Evolutionary conservation across 2,888 invertebrate genomes (phyloP).

Genomic region (Aphodius granarius): DNA sequence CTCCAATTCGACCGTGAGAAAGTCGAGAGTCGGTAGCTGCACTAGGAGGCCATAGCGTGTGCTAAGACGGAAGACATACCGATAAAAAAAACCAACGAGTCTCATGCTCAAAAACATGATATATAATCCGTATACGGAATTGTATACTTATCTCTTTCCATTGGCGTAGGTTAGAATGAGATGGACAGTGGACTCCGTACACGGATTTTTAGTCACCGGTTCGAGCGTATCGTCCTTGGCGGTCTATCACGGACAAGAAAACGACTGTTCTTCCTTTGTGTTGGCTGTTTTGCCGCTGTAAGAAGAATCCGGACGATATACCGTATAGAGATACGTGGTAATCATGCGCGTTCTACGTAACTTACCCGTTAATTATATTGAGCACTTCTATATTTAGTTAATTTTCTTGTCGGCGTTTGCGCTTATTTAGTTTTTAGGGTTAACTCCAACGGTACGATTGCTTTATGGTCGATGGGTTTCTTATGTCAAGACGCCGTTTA

Average conservation of each 20-base stretch:
- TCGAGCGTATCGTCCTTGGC: too few species aligned
- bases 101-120: too few species aligned
- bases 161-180: too few species aligned
- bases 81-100: neutral
- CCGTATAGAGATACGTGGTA: neutral
- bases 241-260: neutral
- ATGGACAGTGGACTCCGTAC: too few species aligned
- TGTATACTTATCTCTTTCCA: too few species aligned
- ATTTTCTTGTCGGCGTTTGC: neutral
- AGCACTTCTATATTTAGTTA: neutral
- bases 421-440: neutral
- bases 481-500: neutral
- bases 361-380: neutral
- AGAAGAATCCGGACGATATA: neutral
- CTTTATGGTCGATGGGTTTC: neutral
- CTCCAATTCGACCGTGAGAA: conserved; percentile 16
- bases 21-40: conserved; percentile 7
- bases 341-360: neutral
- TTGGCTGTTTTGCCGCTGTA: neutral
- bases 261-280: neutral
- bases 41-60: conserved; percentile 12
- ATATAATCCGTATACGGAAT: too few species aligned
- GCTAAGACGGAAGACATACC: neutral
- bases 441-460: neutral
- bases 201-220: too few species aligned